Evolutionary conservation across 1,140 invertebrate genomes (phyloP).

Genomic region (Aphaenogaster rudis): DNA sequence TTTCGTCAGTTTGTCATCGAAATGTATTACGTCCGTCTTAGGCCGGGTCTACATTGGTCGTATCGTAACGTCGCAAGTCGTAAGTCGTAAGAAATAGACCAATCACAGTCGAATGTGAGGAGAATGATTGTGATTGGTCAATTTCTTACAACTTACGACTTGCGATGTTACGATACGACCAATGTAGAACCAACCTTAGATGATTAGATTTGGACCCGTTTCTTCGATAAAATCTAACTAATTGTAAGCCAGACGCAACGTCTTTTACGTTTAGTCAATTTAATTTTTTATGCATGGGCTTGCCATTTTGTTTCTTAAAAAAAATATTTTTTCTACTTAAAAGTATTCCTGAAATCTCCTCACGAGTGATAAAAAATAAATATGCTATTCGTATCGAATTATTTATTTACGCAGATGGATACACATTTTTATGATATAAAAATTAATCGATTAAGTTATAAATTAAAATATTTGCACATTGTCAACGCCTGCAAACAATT

Average conservation of each 20-base stretch:
- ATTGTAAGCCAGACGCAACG: no score
- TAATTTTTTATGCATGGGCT: neutral
- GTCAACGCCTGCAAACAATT: neutral
- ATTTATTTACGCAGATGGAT: neutral
- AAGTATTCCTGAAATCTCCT: neutral
- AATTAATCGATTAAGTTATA: neutral
- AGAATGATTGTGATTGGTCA: no score
- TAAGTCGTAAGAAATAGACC: no score
- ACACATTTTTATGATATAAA: neutral
- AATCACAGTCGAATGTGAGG: no score
- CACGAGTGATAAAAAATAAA: neutral
- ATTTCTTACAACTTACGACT: no score
- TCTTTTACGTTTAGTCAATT: neutral
- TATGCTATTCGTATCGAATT: neutral
- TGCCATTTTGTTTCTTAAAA: neutral
- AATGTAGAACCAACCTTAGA: neutral
- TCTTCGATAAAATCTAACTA: neutral
- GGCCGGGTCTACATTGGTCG: no score
- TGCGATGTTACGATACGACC: no score
- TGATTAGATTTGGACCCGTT: conserved; percentile 7
- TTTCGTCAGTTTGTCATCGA: conserved; percentile 53
- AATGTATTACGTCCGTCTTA: conserved; percentile 31
- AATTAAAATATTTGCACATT: neutral
- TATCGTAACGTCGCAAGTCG: no score
- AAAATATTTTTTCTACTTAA: neutral